Conservation (phyloP, 53 echinoderm and acorn worm species). For the Holothuria leucospilota region DNA sequence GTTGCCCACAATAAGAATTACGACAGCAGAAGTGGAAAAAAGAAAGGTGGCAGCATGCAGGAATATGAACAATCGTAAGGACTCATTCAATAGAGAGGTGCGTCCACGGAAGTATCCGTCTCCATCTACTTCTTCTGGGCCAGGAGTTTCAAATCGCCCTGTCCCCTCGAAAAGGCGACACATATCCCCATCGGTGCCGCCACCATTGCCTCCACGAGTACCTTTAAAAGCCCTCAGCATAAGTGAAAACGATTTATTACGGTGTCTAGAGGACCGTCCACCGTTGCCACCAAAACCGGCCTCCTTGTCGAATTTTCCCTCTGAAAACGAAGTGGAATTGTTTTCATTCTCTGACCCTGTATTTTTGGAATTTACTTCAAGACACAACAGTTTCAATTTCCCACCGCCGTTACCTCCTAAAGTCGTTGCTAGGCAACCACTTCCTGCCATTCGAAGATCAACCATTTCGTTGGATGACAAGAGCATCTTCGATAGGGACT, state of each 20-base stretch:
- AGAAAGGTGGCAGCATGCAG: too few relatives aligned
- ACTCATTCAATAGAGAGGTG: conserved; percentile 2
- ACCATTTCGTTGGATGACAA: conserved; percentile 34
- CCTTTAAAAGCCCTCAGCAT: neutral
- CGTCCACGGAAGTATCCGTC: conserved; percentile 30
- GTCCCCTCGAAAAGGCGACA: conserved; percentile 12
- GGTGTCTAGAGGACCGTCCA: neutral
- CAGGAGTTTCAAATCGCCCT: conserved; percentile 7
- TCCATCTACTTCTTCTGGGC: neutral
- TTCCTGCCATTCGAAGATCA: conserved; percentile 26
- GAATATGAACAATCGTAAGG: neutral
- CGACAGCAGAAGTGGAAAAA: too few relatives aligned
- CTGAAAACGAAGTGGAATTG: conserved; percentile 12
- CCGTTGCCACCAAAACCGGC: conserved; percentile 27
- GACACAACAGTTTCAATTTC: conserved; percentile 35
- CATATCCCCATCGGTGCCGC: conserved; percentile 1
- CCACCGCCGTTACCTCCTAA: conserved; percentile 12
- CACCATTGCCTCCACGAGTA: conserved; percentile 30
- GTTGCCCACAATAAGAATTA: too few relatives aligned
- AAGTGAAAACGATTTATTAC: neutral
- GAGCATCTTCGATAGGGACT: conserved; percentile 25
- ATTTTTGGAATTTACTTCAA: neutral
- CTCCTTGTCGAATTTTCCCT: neutral
- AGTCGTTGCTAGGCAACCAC: conserved; percentile 8
- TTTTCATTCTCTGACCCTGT: neutral